Percentiles rank a stretch among this genome's conserved stretches.
phyloP scores from a whole-genome alignment of 2,888 invertebrate genomes.

The Pollenia angustigena region DNA sequence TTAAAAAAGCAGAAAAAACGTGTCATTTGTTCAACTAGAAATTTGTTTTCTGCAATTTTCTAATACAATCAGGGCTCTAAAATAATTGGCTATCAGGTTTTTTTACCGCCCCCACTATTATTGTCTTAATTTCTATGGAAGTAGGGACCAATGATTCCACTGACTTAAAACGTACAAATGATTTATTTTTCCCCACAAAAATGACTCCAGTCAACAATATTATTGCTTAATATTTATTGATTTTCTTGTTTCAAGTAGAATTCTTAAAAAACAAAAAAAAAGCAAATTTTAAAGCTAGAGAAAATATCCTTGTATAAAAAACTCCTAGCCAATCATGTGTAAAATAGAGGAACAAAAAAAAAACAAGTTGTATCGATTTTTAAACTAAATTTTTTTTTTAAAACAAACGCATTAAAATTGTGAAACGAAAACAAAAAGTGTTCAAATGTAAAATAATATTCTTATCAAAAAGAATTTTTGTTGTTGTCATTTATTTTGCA shows the following conservation, averaged over 20 bases:
- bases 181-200: no score
- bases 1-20: no score
- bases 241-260: neutral
- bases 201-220: no score
- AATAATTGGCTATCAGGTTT: no score
- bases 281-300: neutral
- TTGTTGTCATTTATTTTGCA: slow-evolving; percentile 1
- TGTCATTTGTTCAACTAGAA: no score
- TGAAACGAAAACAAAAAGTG: neutral
- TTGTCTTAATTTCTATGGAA: no score
- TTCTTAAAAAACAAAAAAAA: no score
- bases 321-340: slow-evolving; percentile 13
- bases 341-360: neutral
- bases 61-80: no score
- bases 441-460: neutral
- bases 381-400: neutral
- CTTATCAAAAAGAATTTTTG: neutral
- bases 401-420: neutral
- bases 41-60: no score
- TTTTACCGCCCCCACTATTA: no score
- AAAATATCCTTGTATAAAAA: neutral
- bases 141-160: no score
- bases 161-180: no score
- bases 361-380: slow-evolving; percentile 4
- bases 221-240: neutral